Evolutionary conservation across 2,888 invertebrate genomes (phyloP), one percentile per base, ranked within the genome.

Genomic region (Dascillus cervinus): DNA sequence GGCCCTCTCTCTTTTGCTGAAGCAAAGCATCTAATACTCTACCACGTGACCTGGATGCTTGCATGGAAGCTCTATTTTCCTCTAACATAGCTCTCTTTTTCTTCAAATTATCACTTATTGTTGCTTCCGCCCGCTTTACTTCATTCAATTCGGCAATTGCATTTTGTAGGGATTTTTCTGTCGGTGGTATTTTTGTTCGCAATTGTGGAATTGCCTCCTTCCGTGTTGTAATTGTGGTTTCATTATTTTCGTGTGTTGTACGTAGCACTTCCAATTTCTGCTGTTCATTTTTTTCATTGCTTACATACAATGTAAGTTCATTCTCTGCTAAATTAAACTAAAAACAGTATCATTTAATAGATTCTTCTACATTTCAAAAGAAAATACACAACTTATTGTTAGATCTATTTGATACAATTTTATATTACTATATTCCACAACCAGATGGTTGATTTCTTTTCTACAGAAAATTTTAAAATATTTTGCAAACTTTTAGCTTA

Each of bases 1-100:
- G 71, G 1, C 95, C 94, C 22, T 76, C 73, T 1, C 65, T 67
- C 60, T 94, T 92, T 53, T 87, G 79, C 11, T 73, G 74, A 82
- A 92, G 86, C 2, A 97, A 66, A 4, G 82, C 72, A 49, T 85
- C 78, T 3, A 91, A 60, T 0, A 90, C 81, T 43, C 73, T 66
- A 13, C 83, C 82, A 12, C 79, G 74, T 0, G 83, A 83, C 22
- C 62, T 71, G 27, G 74, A 77, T 0, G 77, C 77, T 46, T 78
- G 78, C 79, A 88, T 79, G 0, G 80, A 75, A 42, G 74, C 76
- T 9, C 71, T 69, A 1, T 77, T 77, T 53, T 89, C 86, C 55
- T 87, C 86, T 34, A 81, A 64, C 53, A 72, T 64, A 0, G 61
- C 58, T 42, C 76, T 67, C 46, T 60, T 60, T 2, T 56, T 56